Evolutionary conservation across 1,140 invertebrate genomes (phyloP), one percentile per base, ranked within the genome.

Genomic region (Trachymyrmex septentrionalis): DNA sequence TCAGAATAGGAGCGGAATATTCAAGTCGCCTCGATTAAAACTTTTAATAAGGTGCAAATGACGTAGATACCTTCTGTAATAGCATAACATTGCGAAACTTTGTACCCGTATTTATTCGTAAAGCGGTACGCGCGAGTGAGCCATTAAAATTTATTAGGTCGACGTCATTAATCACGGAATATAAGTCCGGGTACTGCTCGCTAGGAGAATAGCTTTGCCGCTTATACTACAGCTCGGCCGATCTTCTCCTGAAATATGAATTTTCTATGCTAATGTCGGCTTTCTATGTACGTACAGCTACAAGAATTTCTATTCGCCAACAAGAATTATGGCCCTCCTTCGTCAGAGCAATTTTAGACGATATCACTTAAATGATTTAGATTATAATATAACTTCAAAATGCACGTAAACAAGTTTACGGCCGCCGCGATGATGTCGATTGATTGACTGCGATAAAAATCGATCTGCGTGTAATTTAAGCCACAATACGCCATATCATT

Each of bases 241-340:
- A 86, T 78, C 76, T 85, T 63, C 85, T 86, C 59, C 30, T 82
- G 88, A 89, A 81, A 86, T 89, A 89, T 89, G 75, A 88, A 88
- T 88, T 89, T 61, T 89, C 59, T 63, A 86, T 88, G 87, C 82
- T 89, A 88, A 89, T 89, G 30, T 21, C 24, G 30, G 24, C n/a
- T 38, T 30, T 53, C 48, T 53, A 66, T 19, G 24, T 38, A 63
- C 66, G 44, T 50, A 50, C 57, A 72, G 44, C 57, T 72, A 64
- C 48, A 73, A 48, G 27, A 86, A 73, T 87, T 87, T 88, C 87
- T 66, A 88, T 88, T 86, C 71, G 64, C 75, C 66, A 57, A 59
- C 64, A 30, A 81, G 78, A 88, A 73, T 81, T 87, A 50, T 57
- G 21, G 66, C 38, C 24, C 38, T 24, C 69, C 71, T 59, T 48